Base-by-base conservation (phyloP, 35 echinoderm and acorn worm genomes). In the Holothuria glaberrima region DNA sequence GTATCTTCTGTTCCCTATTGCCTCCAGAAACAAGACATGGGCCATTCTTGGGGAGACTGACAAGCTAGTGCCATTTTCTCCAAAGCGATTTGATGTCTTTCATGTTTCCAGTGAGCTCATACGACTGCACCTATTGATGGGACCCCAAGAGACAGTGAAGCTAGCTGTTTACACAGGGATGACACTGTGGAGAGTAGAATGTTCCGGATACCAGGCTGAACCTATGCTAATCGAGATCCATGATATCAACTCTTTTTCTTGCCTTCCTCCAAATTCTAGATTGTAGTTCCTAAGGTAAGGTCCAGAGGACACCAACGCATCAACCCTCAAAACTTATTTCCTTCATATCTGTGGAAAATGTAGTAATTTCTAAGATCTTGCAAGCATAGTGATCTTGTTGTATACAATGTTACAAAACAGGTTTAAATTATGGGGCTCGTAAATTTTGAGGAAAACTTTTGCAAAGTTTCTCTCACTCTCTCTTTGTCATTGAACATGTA, bases 61-160 rank as follows among this genome's bases (percentile, higher is more conserved):
- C 13, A 87, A 87, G 25, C 31, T 87, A 30, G 85, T 87, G 19
- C 85, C 60, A 20, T 87, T 87, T 31, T 87, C 85, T 27, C 85
- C 85, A 28, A 71, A 87, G 14, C 63, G 85, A 16, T 87, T 87
- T 71, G 61, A 87, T 12, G 14, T 67, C 9, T 41, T 87, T 33
- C 44, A 33, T 52, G 63, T 87, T 7, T 32, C 61, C 41, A 62
- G 67, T 14, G 85, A 87, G 52, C 19, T 25, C 20, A 87, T 87
- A 16, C 70, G 44, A 71, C 38, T 87, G 4, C 60, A 87, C 34
- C 5, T 87, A 13, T 46, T 71, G 4, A 46, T 71, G 66, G 85
- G 62, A 46, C 22, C 85, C 24, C 26, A 69, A 35, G 85, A 87
- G 33, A 69, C 85, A 6, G 44, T 87, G 3, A 46, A 10, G 62